Evolutionary conservation across 2,113 vertebrate genomes (phyloP).

Genomic region (human (Homo sapiens)): GRCh38 chr9:90060501-90061000

Average conservation of each 20-base stretch:
- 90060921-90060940: conserved; percentile 28
- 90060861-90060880: conserved; percentile 31
- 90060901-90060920: neutral
- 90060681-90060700: fast-evolving
- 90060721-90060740: no score
- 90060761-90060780: neutral
- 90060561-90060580: fast-evolving
- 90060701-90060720: fast-evolving
- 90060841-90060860: conserved; percentile 71
- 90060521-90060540: no score
- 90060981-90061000: neutral
- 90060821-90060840: conserved; percentile 43
- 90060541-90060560: neutral
- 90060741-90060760: neutral
- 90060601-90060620: neutral
- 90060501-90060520: fast-evolving
- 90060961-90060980: conserved; percentile 46
- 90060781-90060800: neutral
- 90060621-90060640: neutral
- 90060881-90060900: conserved; percentile 60
- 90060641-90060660: neutral
- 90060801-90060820: neutral
- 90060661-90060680: fast-evolving
- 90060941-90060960: neutral
- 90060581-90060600: neutral